Conservation (phyloP, 1,140 invertebrate species). For the Neomicropteryx cornuta region DNA sequence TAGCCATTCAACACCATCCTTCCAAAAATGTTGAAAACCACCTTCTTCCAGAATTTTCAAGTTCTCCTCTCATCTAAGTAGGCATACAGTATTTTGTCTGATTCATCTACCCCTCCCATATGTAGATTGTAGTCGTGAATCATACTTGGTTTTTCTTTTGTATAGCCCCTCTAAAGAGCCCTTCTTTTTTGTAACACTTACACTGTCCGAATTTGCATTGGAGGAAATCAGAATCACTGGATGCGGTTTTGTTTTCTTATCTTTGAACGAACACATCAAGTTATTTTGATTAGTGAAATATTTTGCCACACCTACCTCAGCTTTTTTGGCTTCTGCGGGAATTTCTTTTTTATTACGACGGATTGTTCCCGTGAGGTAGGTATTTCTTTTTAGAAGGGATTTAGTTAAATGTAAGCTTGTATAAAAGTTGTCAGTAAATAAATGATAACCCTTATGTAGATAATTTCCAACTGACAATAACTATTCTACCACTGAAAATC, state of each 20-base stretch:
- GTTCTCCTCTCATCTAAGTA: too few species aligned
- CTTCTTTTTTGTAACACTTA: constrained; percentile 10
- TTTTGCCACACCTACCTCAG: constrained; percentile 10
- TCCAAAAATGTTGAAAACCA: constrained; percentile 13
- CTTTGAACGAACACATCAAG: constrained; percentile 12
- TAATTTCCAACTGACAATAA: too few species aligned
- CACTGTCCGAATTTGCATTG: constrained; percentile 10
- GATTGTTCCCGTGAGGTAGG: too few species aligned
- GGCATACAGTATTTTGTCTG: too few species aligned
- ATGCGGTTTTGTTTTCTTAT: constrained; percentile 9
- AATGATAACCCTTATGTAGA: too few species aligned
- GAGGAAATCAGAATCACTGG: constrained; percentile 12
- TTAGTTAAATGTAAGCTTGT: too few species aligned
- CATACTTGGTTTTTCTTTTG: constrained; percentile 11
- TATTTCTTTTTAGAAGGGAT: too few species aligned
- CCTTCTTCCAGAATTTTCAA: constrained; percentile 14
- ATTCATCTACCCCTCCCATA: too few species aligned
- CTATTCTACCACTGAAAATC: too few species aligned
- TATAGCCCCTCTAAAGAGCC: too few species aligned
- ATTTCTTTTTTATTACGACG: too few species aligned
- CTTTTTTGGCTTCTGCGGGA: constrained; percentile 8
- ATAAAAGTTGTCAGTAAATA: too few species aligned
- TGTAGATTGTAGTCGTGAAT: constrained; percentile 12
- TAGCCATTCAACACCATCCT: constrained; percentile 12
- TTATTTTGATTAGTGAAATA: constrained; percentile 9